Percentiles rank a stretch among this genome's conserved stretches.
Evolutionary conservation across 2,888 invertebrate genomes (phyloP).

Genomic region (Eupithecia tripunctaria): DNA sequence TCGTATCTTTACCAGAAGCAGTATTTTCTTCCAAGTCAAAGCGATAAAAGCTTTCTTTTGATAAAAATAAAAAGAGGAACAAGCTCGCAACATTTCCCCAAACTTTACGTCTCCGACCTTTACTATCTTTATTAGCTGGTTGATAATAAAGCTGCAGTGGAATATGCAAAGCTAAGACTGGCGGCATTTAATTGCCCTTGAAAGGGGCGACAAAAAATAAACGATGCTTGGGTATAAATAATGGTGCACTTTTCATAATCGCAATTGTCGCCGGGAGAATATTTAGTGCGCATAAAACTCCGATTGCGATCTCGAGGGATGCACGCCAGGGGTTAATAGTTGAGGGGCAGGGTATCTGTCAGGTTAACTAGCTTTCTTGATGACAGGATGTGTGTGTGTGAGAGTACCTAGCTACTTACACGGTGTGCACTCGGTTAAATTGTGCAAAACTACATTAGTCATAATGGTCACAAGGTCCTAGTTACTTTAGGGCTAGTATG

Average conservation of each 20-base stretch:
- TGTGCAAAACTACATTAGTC: neutral
- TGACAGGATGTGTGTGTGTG: conserved; percentile 32
- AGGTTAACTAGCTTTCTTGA: conserved; percentile 43
- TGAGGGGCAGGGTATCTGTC: conserved; percentile 53
- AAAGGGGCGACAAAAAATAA: conserved; percentile 84
- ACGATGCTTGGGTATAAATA: conserved; percentile 79
- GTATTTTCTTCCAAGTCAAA: conserved; percentile 13
- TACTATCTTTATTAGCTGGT: conserved; percentile 76
- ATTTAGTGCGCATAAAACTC: conserved; percentile 83
- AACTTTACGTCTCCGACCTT: conserved; percentile 64
- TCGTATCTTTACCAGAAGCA: neutral
- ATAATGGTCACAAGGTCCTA: neutral
- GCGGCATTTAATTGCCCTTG: conserved; percentile 84
- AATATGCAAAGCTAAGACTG: conserved; percentile 83
- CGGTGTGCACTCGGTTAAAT: neutral
- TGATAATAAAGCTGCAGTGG: conserved; percentile 69
- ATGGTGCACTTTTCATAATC: conserved; percentile 85
- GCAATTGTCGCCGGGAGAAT: conserved; percentile 85
- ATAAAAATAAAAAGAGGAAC: conserved; percentile 21
- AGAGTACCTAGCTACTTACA: conserved; percentile 7
- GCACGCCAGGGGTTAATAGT: conserved; percentile 65
- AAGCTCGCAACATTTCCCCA: conserved; percentile 41
- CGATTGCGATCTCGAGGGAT: conserved; percentile 64
- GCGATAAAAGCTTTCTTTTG: conserved; percentile 16
- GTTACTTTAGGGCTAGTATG: neutral